phyloP scores from a whole-genome alignment of 2,113 vertebrate genomes.

The Ageneiosus marmoratus region DNA sequence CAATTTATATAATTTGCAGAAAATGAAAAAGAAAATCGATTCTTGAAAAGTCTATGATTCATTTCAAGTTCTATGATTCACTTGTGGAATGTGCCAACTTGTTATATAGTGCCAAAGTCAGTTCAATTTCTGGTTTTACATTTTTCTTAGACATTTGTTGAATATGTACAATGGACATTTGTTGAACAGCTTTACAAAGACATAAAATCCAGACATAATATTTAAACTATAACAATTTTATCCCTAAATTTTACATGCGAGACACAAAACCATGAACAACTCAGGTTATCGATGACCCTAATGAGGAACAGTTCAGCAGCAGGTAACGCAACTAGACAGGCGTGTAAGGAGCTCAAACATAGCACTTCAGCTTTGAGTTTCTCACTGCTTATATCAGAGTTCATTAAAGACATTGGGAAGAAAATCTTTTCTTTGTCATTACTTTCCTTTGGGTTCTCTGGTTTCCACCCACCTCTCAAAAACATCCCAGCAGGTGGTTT shows the following conservation, averaged over 20 bases:
- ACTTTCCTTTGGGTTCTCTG: not conserved
- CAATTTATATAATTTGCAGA: not conserved
- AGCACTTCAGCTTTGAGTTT: not conserved
- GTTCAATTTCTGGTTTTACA: too few relatives aligned
- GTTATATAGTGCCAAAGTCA: not conserved
- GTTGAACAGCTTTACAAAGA: too few relatives aligned
- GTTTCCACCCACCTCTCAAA: not conserved
- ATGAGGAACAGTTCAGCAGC: not conserved
- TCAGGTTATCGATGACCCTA: too few relatives aligned
- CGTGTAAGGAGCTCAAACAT: not conserved
- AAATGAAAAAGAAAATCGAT: not conserved
- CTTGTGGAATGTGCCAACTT: not conserved
- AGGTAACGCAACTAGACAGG: not conserved
- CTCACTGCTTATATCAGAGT: slow-evolving; percentile 1
- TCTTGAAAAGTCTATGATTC: not conserved
- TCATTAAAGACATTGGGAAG: not conserved
- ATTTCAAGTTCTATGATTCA: not conserved
- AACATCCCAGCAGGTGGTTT: not conserved
- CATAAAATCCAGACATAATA: too few relatives aligned
- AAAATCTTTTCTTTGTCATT: not conserved
- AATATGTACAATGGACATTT: too few relatives aligned
- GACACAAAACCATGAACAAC: not conserved
- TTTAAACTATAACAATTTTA: too few relatives aligned
- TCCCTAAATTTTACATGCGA: not conserved
- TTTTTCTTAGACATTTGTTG: too few relatives aligned